Base-by-base conservation (phyloP, 2,888 invertebrate genomes). In the Augochlorella aurata region DNA sequence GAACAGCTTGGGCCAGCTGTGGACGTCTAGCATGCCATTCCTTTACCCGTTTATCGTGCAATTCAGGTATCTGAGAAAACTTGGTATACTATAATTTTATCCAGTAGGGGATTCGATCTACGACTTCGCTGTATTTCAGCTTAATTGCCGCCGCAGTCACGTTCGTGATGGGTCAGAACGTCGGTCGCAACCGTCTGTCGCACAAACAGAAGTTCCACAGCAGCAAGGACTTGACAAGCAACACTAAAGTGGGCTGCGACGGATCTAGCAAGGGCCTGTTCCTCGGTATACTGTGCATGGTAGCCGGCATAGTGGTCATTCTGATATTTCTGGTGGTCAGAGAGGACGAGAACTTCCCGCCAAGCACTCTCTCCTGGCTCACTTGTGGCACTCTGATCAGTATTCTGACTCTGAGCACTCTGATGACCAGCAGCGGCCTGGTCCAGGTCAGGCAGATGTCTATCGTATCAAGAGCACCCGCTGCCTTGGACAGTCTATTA, bases 11-110 rank as follows among this genome's bases (percentile, higher is more conserved):
- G 95, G 95, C 2, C 94, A 94, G 81, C 91, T 95, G 58, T 95
- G 95, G 95, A 94, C 94, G 0, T 94, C 94, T 8, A 95, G 95
- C 29, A 94, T 94, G 93, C 95, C 95, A 2, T 95, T 95, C 84
- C 92, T 95, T 1, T 94, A 95, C 88, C 95, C 95, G 1, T 95
- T 95, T 88, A 94, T 95, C 70, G 94, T 95, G 2, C 94, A 95
- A 87, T 95, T 95, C 91, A 94, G 94, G 94, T 94, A 89, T 63
- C n/a, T 18, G 8, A 1, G 5, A n/a, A 18, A n/a, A 52, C 7
- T 38, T 7, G 38, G 5, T 38, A 4, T 38, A 38, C 3, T 38
- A 38, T 50, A 50, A 47, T 47, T 50, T 50, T 18, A 18, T 38
- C 38, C 38, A 38, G 38, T 38, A 21, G 7, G 18, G 29, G 21